phyloP scores from a whole-genome alignment of 2,888 invertebrate genomes.

The Julus scandinavius region DNA sequence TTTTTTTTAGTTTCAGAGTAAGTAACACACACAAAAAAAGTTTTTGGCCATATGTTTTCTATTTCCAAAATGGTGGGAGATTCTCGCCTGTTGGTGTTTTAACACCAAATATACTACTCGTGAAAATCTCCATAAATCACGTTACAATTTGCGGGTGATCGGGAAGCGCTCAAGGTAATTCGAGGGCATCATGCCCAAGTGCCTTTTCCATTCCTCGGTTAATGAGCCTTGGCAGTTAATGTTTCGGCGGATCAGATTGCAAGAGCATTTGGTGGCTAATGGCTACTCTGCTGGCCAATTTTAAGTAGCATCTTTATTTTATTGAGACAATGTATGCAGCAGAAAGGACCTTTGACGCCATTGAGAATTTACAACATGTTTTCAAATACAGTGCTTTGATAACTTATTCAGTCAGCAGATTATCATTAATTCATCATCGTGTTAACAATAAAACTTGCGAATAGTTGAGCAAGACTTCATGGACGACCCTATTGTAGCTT shows the following conservation, averaged over 20 bases:
- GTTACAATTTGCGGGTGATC: constrained; percentile 45
- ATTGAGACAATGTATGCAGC: constrained; percentile 29
- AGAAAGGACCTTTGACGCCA: not conserved
- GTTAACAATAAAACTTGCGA: not conserved
- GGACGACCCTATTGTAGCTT: not conserved
- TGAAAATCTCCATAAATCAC: constrained; percentile 49
- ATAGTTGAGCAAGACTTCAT: not conserved
- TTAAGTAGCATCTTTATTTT: constrained; percentile 43
- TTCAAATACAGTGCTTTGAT: too few relatives aligned
- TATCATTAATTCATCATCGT: not conserved
- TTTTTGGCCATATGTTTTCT: constrained; percentile 21
- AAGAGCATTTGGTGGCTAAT: constrained; percentile 46
- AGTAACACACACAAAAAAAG: not conserved
- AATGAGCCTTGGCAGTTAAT: constrained; percentile 51
- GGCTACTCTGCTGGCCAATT: not conserved
- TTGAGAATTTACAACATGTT: not conserved
- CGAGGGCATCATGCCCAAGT: constrained; percentile 52
- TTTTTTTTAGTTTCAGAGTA: not conserved
- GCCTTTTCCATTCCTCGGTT: constrained; percentile 49
- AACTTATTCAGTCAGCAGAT: too few relatives aligned
- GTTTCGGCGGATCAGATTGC: constrained; percentile 45
- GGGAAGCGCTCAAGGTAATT: constrained; percentile 48
- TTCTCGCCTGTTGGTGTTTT: constrained; percentile 24
- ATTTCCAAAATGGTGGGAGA: constrained; percentile 23
- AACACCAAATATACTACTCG: not conserved